These are phyloP conservation scores for Sus cebifrons DNA, from an alignment of 2,797 vertebrate species.

Conservation along the genomic window DNA sequence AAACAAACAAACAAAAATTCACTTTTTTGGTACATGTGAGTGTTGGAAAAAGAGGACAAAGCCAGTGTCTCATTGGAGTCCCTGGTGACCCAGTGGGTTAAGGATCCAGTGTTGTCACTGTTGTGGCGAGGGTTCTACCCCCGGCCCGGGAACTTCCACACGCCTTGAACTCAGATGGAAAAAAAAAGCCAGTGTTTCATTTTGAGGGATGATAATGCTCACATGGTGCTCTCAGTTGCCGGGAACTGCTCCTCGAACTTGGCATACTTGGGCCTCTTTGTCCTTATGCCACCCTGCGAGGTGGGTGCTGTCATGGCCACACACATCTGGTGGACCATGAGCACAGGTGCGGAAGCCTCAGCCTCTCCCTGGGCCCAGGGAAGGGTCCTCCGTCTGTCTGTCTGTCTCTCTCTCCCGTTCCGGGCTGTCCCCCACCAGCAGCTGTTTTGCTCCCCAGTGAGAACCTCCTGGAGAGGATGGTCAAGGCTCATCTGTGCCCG, in stretches of 20 bases:
- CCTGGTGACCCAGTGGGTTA: too few relatives aligned
- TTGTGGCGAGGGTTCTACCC: too few relatives aligned
- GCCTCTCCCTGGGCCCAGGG: background rate
- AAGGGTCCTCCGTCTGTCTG: background rate
- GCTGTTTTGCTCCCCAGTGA: background rate
- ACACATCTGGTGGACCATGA: background rate
- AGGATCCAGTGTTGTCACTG: too few relatives aligned
- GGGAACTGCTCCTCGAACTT: accelerated
- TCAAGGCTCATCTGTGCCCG: background rate
- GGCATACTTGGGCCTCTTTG: accelerated
- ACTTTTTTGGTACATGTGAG: background rate
- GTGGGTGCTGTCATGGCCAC: accelerated
- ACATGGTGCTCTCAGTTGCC: accelerated
- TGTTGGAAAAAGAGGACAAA: background rate
- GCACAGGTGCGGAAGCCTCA: background rate
- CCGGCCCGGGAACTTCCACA: too few relatives aligned
- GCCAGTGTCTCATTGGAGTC: background rate
- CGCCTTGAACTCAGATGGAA: too few relatives aligned
- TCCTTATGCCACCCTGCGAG: accelerated
- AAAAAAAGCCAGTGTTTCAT: background rate
- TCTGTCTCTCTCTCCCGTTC: background rate
- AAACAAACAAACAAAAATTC: background rate
- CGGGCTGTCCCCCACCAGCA: background rate
- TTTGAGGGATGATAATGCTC: background rate
- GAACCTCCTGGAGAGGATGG: background rate